Evolutionary conservation across 1,140 invertebrate genomes (phyloP).

Genomic region (Drosophila bipectinata): DNA sequence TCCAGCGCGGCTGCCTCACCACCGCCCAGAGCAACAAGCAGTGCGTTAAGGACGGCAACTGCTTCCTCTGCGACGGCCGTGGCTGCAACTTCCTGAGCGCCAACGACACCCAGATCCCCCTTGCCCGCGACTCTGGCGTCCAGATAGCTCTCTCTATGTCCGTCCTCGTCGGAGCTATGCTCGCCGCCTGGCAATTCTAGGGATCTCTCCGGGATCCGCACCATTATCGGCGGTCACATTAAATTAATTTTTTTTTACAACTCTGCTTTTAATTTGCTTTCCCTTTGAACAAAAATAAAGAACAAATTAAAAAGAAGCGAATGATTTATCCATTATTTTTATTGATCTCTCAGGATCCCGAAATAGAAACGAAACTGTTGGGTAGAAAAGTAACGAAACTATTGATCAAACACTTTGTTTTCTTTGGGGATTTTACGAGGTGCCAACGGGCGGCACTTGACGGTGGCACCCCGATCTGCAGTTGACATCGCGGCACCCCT

Average conservation of each 20-base stretch:
- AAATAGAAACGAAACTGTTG: background rate
- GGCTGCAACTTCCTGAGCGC: constrained; percentile 68
- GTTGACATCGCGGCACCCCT: constrained; percentile 20
- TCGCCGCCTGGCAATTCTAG: constrained; percentile 37
- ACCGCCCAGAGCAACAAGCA: constrained; percentile 64
- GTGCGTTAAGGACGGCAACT: constrained; percentile 63
- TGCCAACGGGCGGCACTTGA: constrained; percentile 41
- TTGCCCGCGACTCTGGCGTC: constrained; percentile 65
- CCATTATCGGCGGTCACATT: constrained; percentile 1
- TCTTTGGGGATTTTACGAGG: constrained; percentile 30
- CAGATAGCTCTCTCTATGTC: constrained; percentile 31
- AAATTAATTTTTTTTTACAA: constrained; percentile 9
- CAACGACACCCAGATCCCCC: constrained; percentile 59
- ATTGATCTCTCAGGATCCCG: background rate
- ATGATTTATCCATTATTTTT: background rate
- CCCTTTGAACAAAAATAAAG: constrained; percentile 4
- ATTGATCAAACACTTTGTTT: constrained; percentile 30
- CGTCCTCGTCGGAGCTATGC: constrained; percentile 38
- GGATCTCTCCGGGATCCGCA: background rate
- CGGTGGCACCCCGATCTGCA: background rate
- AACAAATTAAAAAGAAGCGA: background rate
- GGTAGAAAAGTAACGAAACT: background rate
- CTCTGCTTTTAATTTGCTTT: constrained; percentile 9
- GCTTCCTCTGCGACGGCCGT: constrained; percentile 68
- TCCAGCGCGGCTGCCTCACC: constrained; percentile 75